phyloP scores from a whole-genome alignment of 2,113 vertebrate genomes.

The Gobiocypris rarus region DNA sequence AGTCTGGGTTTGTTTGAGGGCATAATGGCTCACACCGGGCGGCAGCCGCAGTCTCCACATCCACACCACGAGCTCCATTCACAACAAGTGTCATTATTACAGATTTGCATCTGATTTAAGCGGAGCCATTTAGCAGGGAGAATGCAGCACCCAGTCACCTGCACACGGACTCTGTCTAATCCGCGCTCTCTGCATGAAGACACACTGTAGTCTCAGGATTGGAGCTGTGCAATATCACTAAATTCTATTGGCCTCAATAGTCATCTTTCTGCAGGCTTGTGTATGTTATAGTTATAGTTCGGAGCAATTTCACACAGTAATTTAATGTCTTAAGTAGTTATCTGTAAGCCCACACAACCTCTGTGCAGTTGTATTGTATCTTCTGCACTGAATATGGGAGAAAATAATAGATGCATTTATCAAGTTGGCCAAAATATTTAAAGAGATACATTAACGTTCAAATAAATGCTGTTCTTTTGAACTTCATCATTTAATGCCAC shows the following conservation, averaged over 20 bases:
- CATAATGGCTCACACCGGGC: conserved; percentile 69
- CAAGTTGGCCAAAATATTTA: neutral
- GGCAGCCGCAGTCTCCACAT: conserved; percentile 63
- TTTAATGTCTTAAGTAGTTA: neutral
- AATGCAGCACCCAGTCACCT: conserved; percentile 50
- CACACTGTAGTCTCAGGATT: neutral
- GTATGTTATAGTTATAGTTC: neutral
- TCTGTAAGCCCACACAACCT: neutral
- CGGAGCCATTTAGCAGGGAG: conserved; percentile 66
- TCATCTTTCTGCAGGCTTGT: neutral
- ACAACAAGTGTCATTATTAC: conserved; percentile 68
- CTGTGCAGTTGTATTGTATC: neutral
- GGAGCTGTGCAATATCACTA: neutral
- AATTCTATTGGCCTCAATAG: neutral
- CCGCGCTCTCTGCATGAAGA: neutral
- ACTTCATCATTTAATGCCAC: neutral
- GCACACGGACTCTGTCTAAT: neutral
- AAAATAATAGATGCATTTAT: neutral
- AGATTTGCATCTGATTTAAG: conserved; percentile 74
- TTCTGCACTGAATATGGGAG: neutral
- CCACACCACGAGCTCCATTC: conserved; percentile 64
- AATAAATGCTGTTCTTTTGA: neutral
- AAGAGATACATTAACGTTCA: neutral
- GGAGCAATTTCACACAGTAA: neutral
- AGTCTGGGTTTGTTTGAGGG: conserved; percentile 59